These are phyloP conservation scores for Mellivora capensis DNA, from an alignment of 2,113 vertebrate genomes.

Conservation along the genomic window DNA sequence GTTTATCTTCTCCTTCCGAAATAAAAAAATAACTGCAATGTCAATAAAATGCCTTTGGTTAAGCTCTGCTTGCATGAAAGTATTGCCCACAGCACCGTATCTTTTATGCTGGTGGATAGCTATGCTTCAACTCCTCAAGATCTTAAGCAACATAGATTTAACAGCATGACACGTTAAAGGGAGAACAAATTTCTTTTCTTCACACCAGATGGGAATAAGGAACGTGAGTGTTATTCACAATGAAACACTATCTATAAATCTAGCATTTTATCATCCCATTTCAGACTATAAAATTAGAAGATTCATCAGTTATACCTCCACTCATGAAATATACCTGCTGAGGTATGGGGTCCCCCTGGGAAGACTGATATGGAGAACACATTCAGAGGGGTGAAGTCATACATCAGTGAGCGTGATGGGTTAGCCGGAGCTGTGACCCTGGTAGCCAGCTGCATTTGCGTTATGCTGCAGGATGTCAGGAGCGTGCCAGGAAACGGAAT, in stretches of 20 bases:
- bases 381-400: neutral
- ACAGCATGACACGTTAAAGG: slow-evolving; percentile 45
- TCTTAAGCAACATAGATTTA: slow-evolving; percentile 61
- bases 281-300: slow-evolving; percentile 63
- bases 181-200: slow-evolving; percentile 75
- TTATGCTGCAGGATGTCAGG: neutral
- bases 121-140: slow-evolving; percentile 39
- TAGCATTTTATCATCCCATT: slow-evolving; percentile 54
- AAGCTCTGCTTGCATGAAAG: slow-evolving; percentile 19
- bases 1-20: neutral
- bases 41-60: slow-evolving; percentile 48
- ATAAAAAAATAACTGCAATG: neutral
- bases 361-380: slow-evolving; percentile 29
- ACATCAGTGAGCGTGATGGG: slow-evolving; percentile 25
- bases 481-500: neutral
- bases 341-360: neutral
- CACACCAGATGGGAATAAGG: slow-evolving; percentile 67
- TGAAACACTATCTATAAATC: slow-evolving; percentile 56
- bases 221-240: slow-evolving; percentile 58
- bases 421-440: neutral
- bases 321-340: slow-evolving; percentile 38
- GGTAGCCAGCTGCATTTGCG: neutral
- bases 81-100: neutral
- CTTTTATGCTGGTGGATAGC: slow-evolving; percentile 43
- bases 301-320: slow-evolving; percentile 59